These are phyloP conservation scores for Gandaritis pyraliata DNA, from an alignment of 2,888 invertebrate species.

Conservation along the genomic window DNA sequence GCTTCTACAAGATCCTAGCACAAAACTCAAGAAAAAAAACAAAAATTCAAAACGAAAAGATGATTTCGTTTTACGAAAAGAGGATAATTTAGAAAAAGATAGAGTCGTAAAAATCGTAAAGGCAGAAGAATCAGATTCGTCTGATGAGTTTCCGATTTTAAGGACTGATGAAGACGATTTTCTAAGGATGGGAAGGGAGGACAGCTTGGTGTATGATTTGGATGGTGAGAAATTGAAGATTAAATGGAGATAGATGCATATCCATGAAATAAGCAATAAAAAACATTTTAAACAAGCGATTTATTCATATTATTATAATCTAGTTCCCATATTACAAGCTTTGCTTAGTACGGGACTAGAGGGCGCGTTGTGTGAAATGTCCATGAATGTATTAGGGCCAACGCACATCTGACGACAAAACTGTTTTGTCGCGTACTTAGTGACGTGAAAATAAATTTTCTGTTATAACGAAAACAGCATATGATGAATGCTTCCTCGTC, in stretches of 20 bases:
- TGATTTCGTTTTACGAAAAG: neutral
- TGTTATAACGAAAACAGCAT: no score
- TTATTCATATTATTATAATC: no score
- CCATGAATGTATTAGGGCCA: no score
- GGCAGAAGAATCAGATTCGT: neutral
- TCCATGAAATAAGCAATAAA: no score
- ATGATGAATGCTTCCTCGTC: no score
- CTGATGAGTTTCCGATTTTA: slow-evolving; percentile 15
- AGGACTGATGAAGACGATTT: slow-evolving; percentile 15
- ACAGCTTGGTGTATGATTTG: slow-evolving; percentile 30
- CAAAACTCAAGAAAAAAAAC: neutral
- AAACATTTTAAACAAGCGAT: no score
- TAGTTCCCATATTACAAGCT: no score
- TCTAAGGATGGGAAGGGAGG: slow-evolving; percentile 9
- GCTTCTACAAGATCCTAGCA: neutral
- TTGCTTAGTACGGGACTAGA: no score
- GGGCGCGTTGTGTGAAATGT: no score
- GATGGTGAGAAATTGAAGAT: slow-evolving; percentile 30
- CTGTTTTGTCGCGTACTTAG: no score
- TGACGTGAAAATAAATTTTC: no score
- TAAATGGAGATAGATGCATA: slow-evolving; percentile 9
- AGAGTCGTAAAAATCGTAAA: neutral
- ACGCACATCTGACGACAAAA: no score
- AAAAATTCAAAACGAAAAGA: neutral
- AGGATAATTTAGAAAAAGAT: neutral